A percentile compares a stretch with the other conserved stretches of the same genome.
Evolutionary conservation across 2,888 invertebrate genomes (phyloP).

Genomic region (Orthonychiurus folsomi): DNA sequence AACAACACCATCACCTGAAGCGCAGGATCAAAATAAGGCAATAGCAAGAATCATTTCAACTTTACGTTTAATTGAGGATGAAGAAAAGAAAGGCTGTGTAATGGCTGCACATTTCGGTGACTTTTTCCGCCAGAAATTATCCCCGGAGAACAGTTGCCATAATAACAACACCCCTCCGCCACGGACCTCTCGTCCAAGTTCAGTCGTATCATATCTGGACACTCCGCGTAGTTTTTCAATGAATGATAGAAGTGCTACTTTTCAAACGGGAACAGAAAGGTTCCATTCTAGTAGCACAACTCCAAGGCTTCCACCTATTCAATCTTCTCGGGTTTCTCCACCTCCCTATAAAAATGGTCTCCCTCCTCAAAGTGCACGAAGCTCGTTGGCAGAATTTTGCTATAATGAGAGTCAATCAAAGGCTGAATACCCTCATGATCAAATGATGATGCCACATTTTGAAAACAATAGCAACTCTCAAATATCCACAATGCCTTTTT

Average conservation of each 20-base stretch:
- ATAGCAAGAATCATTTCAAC: conserved; percentile 15
- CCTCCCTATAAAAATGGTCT: neutral
- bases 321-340: neutral
- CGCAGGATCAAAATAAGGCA: neutral
- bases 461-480: no score
- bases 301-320: conserved; percentile 7
- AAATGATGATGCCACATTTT: no score
- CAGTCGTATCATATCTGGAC: neutral
- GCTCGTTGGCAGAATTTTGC: no score
- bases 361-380: no score
- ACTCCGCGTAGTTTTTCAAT: no score
- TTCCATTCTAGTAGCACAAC: no score
- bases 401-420: no score
- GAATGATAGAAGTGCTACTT: neutral
- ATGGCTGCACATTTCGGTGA: neutral
- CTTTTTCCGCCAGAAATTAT: neutral
- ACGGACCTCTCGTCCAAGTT: neutral
- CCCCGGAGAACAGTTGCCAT: neutral
- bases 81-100: conserved; percentile 13
- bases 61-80: conserved; percentile 19
- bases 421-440: no score
- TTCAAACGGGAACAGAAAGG: no score
- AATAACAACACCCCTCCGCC: no score
- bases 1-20: neutral
- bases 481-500: no score